Evolutionary conservation across 2,113 vertebrate genomes (phyloP).

Genomic region (Dinomys branickii): DNA sequence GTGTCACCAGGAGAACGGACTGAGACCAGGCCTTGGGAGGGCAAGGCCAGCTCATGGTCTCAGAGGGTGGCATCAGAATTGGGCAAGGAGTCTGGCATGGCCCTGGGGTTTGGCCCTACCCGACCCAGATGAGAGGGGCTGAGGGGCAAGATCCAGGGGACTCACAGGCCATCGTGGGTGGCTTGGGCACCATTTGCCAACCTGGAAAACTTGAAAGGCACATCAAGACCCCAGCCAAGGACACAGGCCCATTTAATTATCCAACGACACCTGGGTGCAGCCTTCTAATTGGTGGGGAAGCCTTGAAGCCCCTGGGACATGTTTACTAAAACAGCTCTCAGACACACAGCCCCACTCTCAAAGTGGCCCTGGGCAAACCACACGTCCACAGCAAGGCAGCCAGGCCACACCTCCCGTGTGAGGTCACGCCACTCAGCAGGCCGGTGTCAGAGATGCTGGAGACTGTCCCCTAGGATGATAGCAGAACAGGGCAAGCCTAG

Average conservation of each 20-base stretch:
- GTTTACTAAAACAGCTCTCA: background rate
- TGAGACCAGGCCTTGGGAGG: background rate
- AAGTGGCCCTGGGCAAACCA: background rate
- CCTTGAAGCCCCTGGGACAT: background rate
- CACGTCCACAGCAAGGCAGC: background rate
- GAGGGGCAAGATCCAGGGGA: fast-evolving
- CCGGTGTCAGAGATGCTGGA: background rate
- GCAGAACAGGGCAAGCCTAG: background rate
- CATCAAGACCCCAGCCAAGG: background rate
- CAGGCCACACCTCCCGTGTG: background rate
- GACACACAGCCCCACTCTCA: background rate
- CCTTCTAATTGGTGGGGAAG: background rate
- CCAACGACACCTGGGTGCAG: background rate
- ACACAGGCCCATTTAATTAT: background rate
- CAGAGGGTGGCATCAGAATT: background rate
- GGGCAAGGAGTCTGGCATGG: background rate
- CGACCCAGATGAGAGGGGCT: background rate
- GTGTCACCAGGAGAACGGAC: fast-evolving
- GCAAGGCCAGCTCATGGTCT: fast-evolving
- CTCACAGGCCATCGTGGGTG: fast-evolving
- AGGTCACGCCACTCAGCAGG: background rate
- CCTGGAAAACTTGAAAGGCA: background rate
- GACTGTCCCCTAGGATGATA: fast-evolving
- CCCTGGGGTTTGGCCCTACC: background rate
- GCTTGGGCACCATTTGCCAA: background rate